phyloP scores from a whole-genome alignment of 1,140 invertebrate species.

The Conopomorpha cramerella region DNA sequence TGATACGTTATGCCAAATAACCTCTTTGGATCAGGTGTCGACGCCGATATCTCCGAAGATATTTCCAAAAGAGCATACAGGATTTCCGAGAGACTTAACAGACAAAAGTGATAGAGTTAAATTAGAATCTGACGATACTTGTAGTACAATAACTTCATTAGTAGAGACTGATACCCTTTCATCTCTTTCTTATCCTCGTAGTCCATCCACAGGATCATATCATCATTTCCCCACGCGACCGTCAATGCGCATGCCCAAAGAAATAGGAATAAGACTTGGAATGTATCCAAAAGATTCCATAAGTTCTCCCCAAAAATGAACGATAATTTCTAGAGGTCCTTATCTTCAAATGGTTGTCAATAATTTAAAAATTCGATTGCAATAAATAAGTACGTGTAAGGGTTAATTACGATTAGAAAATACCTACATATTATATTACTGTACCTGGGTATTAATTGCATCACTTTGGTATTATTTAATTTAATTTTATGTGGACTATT shows the following conservation, averaged over 20 bases:
- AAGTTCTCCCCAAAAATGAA: slow-evolving; percentile 50
- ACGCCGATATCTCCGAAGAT: slow-evolving; percentile 59
- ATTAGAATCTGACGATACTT: slow-evolving; percentile 48
- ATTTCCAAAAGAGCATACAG: slow-evolving; percentile 34
- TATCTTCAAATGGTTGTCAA: too few relatives aligned
- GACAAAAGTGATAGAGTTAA: slow-evolving; percentile 36
- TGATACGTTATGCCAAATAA: slow-evolving; percentile 58
- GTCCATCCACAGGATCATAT: slow-evolving; percentile 60
- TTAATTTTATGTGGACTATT: too few relatives aligned
- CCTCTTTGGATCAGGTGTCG: slow-evolving; percentile 55
- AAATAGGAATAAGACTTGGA: slow-evolving; percentile 69
- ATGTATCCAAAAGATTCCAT: slow-evolving; percentile 64
- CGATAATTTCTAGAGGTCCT: too few relatives aligned
- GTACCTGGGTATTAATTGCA: too few relatives aligned
- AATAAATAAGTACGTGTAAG: slow-evolving; percentile 1
- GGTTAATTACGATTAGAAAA: background rate
- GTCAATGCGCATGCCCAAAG: slow-evolving; percentile 66
- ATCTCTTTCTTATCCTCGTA: slow-evolving; percentile 51
- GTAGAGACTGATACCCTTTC: slow-evolving; percentile 48
- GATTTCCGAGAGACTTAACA: slow-evolving; percentile 26
- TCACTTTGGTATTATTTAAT: too few relatives aligned
- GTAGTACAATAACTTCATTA: slow-evolving; percentile 35
- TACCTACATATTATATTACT: slow-evolving; percentile 1
- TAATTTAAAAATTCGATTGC: too few relatives aligned
- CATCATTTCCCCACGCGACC: slow-evolving; percentile 68